Evolutionary conservation across 1,140 invertebrate species (phyloP).

Genomic region (Oncopodura yosiiana): DNA sequence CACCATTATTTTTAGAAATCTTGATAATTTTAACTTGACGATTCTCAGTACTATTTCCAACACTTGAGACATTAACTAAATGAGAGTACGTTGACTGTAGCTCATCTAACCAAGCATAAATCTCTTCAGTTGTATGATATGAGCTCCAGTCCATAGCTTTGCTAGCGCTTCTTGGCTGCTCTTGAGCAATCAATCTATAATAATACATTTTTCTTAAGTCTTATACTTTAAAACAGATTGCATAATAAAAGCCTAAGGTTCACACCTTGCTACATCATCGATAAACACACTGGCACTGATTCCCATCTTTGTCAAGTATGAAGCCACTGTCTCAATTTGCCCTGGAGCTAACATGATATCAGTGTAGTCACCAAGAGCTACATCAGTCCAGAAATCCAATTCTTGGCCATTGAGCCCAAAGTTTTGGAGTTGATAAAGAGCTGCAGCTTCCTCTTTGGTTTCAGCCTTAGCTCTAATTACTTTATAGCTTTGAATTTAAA

Average conservation of each 20-base stretch:
- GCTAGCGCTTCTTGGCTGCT: not conserved
- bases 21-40: constrained; percentile 42
- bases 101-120: constrained; percentile 43
- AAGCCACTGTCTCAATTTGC: not conserved
- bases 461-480: constrained; percentile 16
- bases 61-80: constrained; percentile 37
- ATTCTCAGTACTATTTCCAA: constrained; percentile 42
- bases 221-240: too few relatives aligned
- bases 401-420: too few relatives aligned
- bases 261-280: constrained; percentile 16
- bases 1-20: constrained; percentile 34
- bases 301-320: not conserved
- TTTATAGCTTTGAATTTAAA: constrained; percentile 11
- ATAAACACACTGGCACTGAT: constrained; percentile 11
- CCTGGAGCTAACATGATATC: constrained; percentile 21
- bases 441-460: constrained; percentile 5
- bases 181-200: constrained; percentile 7
- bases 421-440: not conserved
- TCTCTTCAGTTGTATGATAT: constrained; percentile 38
- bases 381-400: constrained; percentile 26
- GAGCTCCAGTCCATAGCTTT: constrained; percentile 4
- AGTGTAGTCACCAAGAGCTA: not conserved
- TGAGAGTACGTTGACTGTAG: constrained; percentile 39
- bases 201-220: too few relatives aligned
- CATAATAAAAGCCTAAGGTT: too few relatives aligned